phyloP scores from a whole-genome alignment of 2,113 vertebrate species.

The Amblyornis subalaris region DNA sequence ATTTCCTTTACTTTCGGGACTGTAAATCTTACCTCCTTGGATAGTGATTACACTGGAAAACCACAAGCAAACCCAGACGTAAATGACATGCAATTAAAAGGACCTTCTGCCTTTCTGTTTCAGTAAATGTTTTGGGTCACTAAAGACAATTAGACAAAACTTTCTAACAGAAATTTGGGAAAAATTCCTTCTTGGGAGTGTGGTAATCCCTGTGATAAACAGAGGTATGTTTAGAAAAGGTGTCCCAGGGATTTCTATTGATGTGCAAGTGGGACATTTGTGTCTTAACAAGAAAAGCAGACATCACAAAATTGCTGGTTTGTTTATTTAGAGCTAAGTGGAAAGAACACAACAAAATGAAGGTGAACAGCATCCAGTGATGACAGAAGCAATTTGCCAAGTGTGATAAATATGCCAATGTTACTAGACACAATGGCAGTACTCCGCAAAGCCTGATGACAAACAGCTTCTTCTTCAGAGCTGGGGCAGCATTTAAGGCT shows the following conservation, averaged over 20 bases:
- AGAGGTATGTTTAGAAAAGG: neutral
- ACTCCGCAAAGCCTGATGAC: neutral
- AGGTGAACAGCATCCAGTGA: neutral
- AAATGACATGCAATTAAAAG: neutral
- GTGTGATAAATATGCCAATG: neutral
- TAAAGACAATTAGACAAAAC: neutral
- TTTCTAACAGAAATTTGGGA: neutral
- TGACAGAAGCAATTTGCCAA: neutral
- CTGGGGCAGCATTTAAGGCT: neutral
- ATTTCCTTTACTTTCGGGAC: neutral
- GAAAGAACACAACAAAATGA: neutral
- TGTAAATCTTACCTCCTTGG: neutral
- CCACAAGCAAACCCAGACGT: neutral
- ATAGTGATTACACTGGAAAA: neutral
- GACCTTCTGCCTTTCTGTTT: neutral
- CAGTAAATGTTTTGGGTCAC: neutral
- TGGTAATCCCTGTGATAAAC: neutral
- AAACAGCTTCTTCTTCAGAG: conserved; percentile 4
- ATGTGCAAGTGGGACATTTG: neutral
- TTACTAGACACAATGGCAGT: neutral
- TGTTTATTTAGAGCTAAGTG: neutral
- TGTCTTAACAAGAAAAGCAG: conserved; percentile 17
- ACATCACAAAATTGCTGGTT: neutral
- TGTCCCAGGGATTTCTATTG: neutral
- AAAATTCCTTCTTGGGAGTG: neutral